Evolutionary conservation across 2,113 vertebrate species (phyloP).

Genomic region (Hypomesus transpacificus): DNA sequence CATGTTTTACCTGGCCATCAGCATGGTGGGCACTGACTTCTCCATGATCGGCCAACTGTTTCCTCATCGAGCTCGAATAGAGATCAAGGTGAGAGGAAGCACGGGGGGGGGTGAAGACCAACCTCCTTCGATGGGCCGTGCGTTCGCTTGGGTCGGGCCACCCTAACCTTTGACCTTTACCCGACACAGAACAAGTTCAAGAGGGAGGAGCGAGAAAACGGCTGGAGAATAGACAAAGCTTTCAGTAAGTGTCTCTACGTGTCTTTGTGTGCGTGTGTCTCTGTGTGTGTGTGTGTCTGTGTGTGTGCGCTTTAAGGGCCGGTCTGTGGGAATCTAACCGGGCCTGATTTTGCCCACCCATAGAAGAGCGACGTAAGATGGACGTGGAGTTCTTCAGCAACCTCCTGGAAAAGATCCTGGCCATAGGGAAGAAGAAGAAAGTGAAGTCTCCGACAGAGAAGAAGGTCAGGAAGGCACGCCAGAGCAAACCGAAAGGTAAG

Average conservation of each 20-base stretch:
- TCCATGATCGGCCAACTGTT: conserved; percentile 96
- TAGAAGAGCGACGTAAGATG: conserved; percentile 86
- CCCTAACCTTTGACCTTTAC: conserved; percentile 21
- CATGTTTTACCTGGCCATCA: conserved; percentile 98
- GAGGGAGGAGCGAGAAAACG: conserved; percentile 87
- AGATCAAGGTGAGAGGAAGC: conserved; percentile 84
- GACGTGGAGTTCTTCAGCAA: conserved; percentile 90
- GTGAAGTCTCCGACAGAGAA: conserved; percentile 42
- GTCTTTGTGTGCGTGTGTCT: neutral
- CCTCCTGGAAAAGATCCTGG: conserved; percentile 84
- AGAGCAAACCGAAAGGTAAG: conserved; percentile 46
- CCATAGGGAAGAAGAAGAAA: conserved; percentile 79
- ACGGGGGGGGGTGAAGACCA: too few species aligned
- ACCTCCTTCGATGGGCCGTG: too few species aligned
- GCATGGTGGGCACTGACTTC: conserved; percentile 98
- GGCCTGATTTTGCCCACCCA: conserved; percentile 29
- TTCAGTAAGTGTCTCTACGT: conserved; percentile 80
- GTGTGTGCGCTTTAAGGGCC: neutral
- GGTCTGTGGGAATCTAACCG: neutral
- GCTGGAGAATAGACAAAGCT: conserved; percentile 96
- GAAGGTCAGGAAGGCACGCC: conserved; percentile 29
- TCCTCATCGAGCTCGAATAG: conserved; percentile 87
- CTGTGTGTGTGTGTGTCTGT: neutral
- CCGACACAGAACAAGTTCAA: conserved; percentile 92
- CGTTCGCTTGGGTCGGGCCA: too few species aligned